A percentile compares a stretch with the other conserved stretches of the same genome.
Evolutionary conservation across 2,888 invertebrate genomes (phyloP).

Genomic region (Microctonus aethiopoides): DNA sequence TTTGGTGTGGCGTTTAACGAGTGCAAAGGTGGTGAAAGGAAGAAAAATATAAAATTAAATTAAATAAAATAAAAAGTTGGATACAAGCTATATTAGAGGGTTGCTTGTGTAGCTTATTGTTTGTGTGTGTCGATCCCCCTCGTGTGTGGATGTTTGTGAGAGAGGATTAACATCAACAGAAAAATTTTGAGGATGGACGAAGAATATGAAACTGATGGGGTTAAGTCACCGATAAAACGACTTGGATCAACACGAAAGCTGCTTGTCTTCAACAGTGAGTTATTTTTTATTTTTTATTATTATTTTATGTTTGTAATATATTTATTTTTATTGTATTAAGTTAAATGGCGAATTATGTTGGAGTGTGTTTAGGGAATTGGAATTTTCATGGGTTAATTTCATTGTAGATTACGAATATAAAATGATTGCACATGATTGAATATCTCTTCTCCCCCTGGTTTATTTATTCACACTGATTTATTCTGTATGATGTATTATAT

Average conservation of each 20-base stretch:
- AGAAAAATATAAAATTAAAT: not conserved
- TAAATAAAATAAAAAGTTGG: too few relatives aligned
- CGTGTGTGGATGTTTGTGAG: slow-evolving; percentile 40
- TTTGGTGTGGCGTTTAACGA: not conserved
- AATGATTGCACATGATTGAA: slow-evolving; percentile 25
- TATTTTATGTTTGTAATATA: too few relatives aligned
- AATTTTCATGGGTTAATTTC: slow-evolving; percentile 19
- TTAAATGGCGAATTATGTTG: not conserved
- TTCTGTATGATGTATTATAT: slow-evolving; percentile 6
- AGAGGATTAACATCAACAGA: slow-evolving; percentile 23
- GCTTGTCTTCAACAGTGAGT: slow-evolving; percentile 83
- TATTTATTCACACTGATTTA: slow-evolving; percentile 24
- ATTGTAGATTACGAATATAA: slow-evolving; percentile 19
- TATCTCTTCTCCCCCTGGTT: slow-evolving; percentile 4
- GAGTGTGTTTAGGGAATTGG: not conserved
- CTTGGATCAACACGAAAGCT: slow-evolving; percentile 85
- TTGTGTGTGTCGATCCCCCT: slow-evolving; percentile 37
- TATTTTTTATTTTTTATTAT: too few relatives aligned
- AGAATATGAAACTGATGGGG: slow-evolving; percentile 78
- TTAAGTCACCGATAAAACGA: slow-evolving; percentile 83
- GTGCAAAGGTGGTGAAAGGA: slow-evolving; percentile 11
- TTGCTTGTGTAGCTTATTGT: slow-evolving; percentile 28
- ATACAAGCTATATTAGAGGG: too few relatives aligned
- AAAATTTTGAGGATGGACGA: slow-evolving; percentile 70
- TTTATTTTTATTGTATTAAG: too few relatives aligned